Percentiles rank a stretch among this genome's conserved stretches.
phyloP scores from a whole-genome alignment of 2,888 invertebrate genomes.

The Macaria notata region DNA sequence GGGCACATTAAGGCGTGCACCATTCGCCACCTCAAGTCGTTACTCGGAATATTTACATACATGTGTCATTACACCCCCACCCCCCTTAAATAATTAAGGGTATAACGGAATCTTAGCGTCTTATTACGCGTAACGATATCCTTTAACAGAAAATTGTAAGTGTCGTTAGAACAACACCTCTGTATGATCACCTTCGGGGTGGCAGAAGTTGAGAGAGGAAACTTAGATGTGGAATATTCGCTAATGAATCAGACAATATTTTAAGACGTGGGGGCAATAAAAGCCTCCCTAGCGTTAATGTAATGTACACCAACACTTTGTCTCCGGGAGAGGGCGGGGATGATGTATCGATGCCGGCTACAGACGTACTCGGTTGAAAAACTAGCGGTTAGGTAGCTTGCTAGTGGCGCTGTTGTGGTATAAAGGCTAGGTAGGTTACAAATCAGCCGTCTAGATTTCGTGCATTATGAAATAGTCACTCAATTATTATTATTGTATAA shows the following conservation, averaged over 20 bases:
- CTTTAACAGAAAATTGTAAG: constrained; percentile 80
- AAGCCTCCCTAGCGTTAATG: constrained; percentile 76
- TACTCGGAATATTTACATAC: constrained; percentile 80
- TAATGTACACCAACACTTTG: constrained; percentile 79
- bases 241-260: constrained; percentile 83
- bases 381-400: too few relatives aligned
- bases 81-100: constrained; percentile 77
- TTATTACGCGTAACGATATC: constrained; percentile 81
- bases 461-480: too few relatives aligned
- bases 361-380: too few relatives aligned
- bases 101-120: constrained; percentile 82
- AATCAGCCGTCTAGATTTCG: too few relatives aligned
- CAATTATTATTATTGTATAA: too few relatives aligned
- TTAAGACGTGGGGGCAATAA: constrained; percentile 80
- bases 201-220: constrained; percentile 58
- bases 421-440: too few relatives aligned
- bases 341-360: constrained; percentile 68
- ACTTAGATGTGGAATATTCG: constrained; percentile 81
- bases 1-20: constrained; percentile 75
- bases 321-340: constrained; percentile 67
- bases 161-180: constrained; percentile 65
- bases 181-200: constrained; percentile 65
- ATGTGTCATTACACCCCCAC: constrained; percentile 74
- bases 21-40: constrained; percentile 78
- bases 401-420: too few relatives aligned